Evolutionary conservation across 2,113 vertebrate species (phyloP), one percentile per base, ranked within the genome.

Genomic region (Psittacula cyanocephala): DNA sequence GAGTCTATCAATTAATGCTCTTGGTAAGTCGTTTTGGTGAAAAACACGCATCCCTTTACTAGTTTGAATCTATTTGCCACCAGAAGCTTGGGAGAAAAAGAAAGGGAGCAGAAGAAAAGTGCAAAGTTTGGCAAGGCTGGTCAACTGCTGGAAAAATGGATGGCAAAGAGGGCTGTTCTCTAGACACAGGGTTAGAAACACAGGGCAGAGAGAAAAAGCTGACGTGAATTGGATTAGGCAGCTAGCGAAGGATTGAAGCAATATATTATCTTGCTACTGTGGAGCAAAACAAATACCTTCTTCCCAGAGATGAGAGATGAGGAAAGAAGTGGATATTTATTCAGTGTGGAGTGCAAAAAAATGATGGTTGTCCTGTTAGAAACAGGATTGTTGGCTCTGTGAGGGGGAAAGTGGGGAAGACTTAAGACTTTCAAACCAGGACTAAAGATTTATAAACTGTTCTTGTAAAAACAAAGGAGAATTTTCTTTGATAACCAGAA

Each of bases 251-350:
- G 41, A 93, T 68, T 86, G 76, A 78, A 91, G 62, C 31, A 86
- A 80, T 90, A 50, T 41, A 81, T 86, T 91, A 93, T 41, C 81
- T 93, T 91, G 86, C 91, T 96, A 88, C 93, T 79, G 60, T 86
- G 68, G 72, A 84, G 39, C 23, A 78, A 94, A 88, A 91, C 0
- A 5, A 94, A 83, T 91, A 60, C 41, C 57, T 96, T 95, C 69
- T 70, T 86, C 68, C 52, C 70, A 46, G 86, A 72, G 80, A 95
- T 93, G 89, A 97, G 88, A 89, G 85, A 70, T 88, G 88, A 93
- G 65, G 95, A 89, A 93, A 94, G 44, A 87, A 77, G 52, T 69
- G 47, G 81, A 43, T 95, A 87, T 91, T 96, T 92, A 15, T 91
- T 95, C 86, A 91, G 74, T 17, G 19, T 33, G 75, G 50, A 90